Evolutionary conservation across 2,113 vertebrate genomes (phyloP), one percentile per base, ranked within the genome.

Genomic region (Vulpes ferrilata): DNA sequence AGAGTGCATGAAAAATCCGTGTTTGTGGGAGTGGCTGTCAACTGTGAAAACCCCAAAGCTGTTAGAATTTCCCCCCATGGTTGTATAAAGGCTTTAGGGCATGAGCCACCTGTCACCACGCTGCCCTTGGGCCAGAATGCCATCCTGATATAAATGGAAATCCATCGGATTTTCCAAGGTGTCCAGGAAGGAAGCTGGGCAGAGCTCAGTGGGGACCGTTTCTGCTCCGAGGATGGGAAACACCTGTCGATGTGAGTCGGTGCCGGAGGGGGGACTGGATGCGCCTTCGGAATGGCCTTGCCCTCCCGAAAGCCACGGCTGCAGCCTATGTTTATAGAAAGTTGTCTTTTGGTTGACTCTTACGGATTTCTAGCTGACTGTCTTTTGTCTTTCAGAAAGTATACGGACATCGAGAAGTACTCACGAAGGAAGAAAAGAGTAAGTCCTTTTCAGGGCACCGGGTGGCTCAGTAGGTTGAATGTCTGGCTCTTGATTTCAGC

Each of bases 331-430:
- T 7, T 43, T 69, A 59, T 19, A 32, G 55, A 27, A n/a, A 30
- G 80, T 9, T 10, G 0, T 22, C 7, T 64, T 32, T 22, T 32
- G 43, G 17, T 27, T 23, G 74, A n/a, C 23, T 1, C 76, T 35
- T 53, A 7, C 20, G 17, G 65, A 3, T 81, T 90, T 48, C 84
- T 71, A 97, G 69, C 4, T 32, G 19, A 51, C 25, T 74, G 6
- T 87, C 27, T 35, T 90, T 98, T 98, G 22, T 30, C 2, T 97
- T 98, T 96, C 88, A 98, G 86, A 71, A 96, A 35, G 27, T 89
- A 92, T 20, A 16, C 11, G 2, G 74, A 89, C 4, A 27, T 93
- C 32, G 38, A 90, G 71, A 96, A 96, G 87, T 1, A 76, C 9
- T 13, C 60, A 38, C 82, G 12, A 48, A 85, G 55, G 43, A 96